A percentile compares a stretch with the other conserved stretches of the same genome.
phyloP scores from a whole-genome alignment of 2,113 vertebrate genomes.

The Thinocorus orbignyianus region DNA sequence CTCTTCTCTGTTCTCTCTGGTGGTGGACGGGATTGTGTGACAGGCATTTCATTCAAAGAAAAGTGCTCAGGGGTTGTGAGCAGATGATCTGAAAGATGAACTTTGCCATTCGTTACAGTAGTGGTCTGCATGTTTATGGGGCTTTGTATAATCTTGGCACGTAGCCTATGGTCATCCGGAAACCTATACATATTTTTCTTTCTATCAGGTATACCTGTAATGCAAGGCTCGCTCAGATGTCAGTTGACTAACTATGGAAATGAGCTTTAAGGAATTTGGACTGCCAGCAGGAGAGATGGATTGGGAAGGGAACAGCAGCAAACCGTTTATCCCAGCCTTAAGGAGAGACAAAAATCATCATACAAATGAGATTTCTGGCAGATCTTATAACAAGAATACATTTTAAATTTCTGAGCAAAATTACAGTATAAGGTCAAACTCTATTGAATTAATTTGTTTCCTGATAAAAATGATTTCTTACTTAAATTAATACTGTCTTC shows the following conservation, averaged over 20 bases:
- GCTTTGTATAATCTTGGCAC: no score
- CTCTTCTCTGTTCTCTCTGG: background rate
- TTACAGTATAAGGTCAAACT: slow-evolving; percentile 4
- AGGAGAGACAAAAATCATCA: background rate
- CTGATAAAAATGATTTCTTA: background rate
- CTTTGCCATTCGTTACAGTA: background rate
- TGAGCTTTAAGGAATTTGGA: background rate
- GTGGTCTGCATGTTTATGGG: accelerated
- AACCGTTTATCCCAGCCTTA: background rate
- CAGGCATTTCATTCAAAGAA: background rate
- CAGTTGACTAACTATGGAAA: background rate
- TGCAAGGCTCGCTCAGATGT: background rate
- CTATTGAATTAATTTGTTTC: slow-evolving; percentile 13
- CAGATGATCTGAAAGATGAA: background rate
- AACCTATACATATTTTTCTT: background rate
- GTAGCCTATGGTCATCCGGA: background rate
- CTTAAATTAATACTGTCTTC: slow-evolving; percentile 4
- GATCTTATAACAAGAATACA: background rate
- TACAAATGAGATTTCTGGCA: background rate
- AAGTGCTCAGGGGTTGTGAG: background rate
- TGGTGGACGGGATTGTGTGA: background rate
- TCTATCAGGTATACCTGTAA: background rate
- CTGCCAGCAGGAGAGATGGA: background rate
- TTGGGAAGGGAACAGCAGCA: background rate
- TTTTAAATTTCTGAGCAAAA: background rate